Evolutionary conservation across 1,140 invertebrate species (phyloP), one percentile per base, ranked within the genome.

Genomic region (Diuraphis noxia): DNA sequence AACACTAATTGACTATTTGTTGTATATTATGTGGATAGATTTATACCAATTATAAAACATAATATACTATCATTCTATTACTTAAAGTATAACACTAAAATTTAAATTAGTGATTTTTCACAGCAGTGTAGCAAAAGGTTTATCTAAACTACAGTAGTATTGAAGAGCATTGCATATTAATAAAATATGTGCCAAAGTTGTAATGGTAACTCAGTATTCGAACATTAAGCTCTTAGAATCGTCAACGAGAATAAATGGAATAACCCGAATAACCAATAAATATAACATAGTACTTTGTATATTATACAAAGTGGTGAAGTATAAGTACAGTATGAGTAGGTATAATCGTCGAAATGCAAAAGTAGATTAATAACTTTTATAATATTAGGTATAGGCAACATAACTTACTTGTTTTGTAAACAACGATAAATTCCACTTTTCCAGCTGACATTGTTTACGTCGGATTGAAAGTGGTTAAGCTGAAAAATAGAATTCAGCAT

Each of bases 381-480:
- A 72, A 72, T 82, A 38, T 40, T 82, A 82, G 36, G 0, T 43
- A 84, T 43, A 84, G 41, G 85, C 85, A 89, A 43, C 63, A 77
- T 17, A 79, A 90, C 88, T 91, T 38, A 91, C 89, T 91, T 19
- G 89, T 91, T 30, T 82, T 91, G 77, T 91, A 81, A 91, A 91
- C 89, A 81, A 91, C 72, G 13, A 46, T 25, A 21, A 91, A 91
- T 10, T 91, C 77, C 77, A 82, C 43, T 91, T 91, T 91, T 82
- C 89, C 89, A 25, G 41, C 38, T 40, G 41, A 25, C 89, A 91
- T 91, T 30, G 34, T 40, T 82, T 40, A 49, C 23, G n/a, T 49
- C 6, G 89, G n/a, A 17, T 36, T 49, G 89, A 30, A 91, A 1
- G n/a, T 82, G 40, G 10, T 43, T 79, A 10, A 79, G 40, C 72